Base-by-base conservation (phyloP, 2,113 vertebrate genomes). In the Cebidichthys violaceus region DNA sequence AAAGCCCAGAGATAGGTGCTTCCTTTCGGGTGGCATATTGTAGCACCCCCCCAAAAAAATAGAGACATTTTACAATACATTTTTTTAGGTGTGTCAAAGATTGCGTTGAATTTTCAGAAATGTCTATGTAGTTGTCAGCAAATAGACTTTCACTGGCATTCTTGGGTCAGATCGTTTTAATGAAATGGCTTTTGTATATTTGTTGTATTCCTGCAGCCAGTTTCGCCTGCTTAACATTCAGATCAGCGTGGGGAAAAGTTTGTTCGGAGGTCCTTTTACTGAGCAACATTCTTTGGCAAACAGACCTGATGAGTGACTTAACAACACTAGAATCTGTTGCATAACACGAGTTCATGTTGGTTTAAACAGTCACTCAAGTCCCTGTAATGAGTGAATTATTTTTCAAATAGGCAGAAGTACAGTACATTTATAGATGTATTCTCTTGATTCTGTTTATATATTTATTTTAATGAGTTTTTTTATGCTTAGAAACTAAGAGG, bases 151-250 rank as follows among this genome's bases (percentile, higher is more conserved):
- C 18, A 18, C 14, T 29, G 10, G 29, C 22, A 55, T 81, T 64
- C 37, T 73, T 37, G 22, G 22, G 22, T 55, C 59, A 45, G 37
- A n/a, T 60, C 15, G 6, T 47, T 59, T 31, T 31, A 37, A 24
- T 29, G 43, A 79, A 4, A 13, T 37, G n/a, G 9, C 18, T 59
- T 39, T 78, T 57, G 31, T 33, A 61, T 67, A 67, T 82, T 67
- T 81, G 47, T 61, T 72, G 24, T 75, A 71, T 61, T 71, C 37
- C 41, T 71, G 14, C 39, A 71, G 69, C 33, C 66, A 76, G 41
- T 54, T 78, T 60, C 60, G 20, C 59, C 86, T 91, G 67, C 54
- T 92, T 91, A 86, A 82, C 65, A 93, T 93, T 90, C 92, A 85
- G 79, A 62, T 76, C 79, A 91, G 90, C 47, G 43, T 65, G 77